These are phyloP conservation scores for Glomeris marginata DNA, from an alignment of 2,888 invertebrate genomes.

Conservation along the genomic window DNA sequence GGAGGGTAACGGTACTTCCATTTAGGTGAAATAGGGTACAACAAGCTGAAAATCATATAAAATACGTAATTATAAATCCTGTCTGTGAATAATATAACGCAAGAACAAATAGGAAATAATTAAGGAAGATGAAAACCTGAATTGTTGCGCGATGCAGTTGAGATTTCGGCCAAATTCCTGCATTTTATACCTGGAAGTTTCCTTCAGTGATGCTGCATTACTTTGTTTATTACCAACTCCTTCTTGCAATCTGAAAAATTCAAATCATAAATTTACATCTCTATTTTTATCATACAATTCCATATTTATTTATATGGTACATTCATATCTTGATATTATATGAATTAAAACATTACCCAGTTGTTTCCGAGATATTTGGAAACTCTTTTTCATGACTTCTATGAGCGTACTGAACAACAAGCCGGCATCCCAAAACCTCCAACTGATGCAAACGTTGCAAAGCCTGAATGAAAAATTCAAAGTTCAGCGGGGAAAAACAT, in stretches of 20 bases:
- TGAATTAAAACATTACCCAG: too few relatives aligned
- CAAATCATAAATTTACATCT: too few relatives aligned
- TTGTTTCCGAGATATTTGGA: conserved; percentile 15
- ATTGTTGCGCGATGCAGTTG: conserved; percentile 13
- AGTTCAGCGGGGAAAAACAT: not conserved
- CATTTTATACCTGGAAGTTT: conserved; percentile 12
- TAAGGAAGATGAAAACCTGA: not conserved
- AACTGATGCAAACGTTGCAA: conserved; percentile 56
- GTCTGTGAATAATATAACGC: too few relatives aligned
- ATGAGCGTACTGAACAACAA: conserved; percentile 55
- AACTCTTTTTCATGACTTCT: conserved; percentile 21
- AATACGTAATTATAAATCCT: too few relatives aligned
- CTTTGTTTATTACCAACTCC: conserved; percentile 5
- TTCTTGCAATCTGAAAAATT: too few relatives aligned
- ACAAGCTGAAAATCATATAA: conserved; percentile 20
- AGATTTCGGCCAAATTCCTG: conserved; percentile 15
- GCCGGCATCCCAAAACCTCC: conserved; percentile 46
- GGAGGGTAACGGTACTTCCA: conserved; percentile 59
- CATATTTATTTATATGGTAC: too few relatives aligned
- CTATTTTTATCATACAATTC: too few relatives aligned
- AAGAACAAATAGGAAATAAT: too few relatives aligned
- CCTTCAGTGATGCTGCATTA: conserved; percentile 10
- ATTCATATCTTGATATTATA: too few relatives aligned
- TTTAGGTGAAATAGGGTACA: conserved; percentile 27
- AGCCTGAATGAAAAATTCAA: conserved; percentile 31